phyloP scores from a whole-genome alignment of 2,888 invertebrate species.

The Teinopalpus imperialis region DNA sequence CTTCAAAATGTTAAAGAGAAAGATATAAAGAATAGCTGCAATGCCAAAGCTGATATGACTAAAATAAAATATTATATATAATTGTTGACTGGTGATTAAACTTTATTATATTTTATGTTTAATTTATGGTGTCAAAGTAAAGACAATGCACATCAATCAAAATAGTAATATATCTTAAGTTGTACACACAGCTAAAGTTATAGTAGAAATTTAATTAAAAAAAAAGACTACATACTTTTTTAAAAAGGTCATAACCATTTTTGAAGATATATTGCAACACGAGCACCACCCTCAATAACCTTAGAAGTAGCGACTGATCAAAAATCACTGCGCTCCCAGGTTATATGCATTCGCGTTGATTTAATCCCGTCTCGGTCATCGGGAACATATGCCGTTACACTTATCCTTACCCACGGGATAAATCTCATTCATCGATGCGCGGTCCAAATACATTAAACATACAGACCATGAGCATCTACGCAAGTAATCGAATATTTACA shows the following conservation, averaged over 20 bases:
- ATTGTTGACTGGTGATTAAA: no score
- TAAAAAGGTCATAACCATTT: conserved; percentile 61
- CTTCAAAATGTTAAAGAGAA: no score
- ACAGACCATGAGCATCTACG: conserved; percentile 54
- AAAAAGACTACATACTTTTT: conserved; percentile 50
- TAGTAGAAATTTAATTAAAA: background rate
- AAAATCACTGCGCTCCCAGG: conserved; percentile 45
- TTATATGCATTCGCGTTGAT: conserved; percentile 63
- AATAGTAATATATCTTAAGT: no score
- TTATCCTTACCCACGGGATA: conserved; percentile 45
- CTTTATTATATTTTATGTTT: no score
- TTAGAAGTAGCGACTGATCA: conserved; percentile 50
- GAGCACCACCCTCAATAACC: conserved; percentile 34
- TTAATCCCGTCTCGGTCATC: conserved; percentile 44
- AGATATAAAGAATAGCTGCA: no score
- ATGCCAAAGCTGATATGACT: no score
- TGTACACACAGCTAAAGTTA: no score
- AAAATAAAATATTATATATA: no score
- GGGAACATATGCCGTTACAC: conserved; percentile 37
- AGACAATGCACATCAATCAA: no score
- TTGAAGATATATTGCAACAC: conserved; percentile 35
- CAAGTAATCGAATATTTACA: conserved; percentile 69
- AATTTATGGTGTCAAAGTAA: no score
- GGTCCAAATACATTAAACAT: conserved; percentile 67
- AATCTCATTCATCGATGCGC: conserved; percentile 33